Conservation (phyloP, 1,140 invertebrate genomes). For the Lasioglossum albipes region DNA sequence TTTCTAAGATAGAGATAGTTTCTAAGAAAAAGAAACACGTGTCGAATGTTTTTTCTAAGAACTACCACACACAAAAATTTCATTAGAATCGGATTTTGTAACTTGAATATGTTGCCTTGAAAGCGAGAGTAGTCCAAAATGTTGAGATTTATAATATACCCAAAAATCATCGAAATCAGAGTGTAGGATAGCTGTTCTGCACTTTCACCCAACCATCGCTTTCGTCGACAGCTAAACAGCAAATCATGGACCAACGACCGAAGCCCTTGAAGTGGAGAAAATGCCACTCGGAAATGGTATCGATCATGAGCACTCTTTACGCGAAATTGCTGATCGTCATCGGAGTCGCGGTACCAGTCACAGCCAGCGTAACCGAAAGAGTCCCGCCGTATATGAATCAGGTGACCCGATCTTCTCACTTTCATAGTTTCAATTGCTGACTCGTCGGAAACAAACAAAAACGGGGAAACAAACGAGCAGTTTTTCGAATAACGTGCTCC, state of each 20-base stretch:
- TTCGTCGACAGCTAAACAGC: conserved; percentile 15
- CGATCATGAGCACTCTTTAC: conserved; percentile 87
- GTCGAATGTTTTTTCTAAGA: too few relatives aligned
- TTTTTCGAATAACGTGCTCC: background rate
- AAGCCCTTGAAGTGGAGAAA: conserved; percentile 55
- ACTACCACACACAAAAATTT: too few relatives aligned
- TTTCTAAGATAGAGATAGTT: too few relatives aligned
- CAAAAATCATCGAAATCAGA: too few relatives aligned
- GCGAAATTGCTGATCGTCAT: conserved; percentile 89
- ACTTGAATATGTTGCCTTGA: too few relatives aligned
- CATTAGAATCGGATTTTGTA: too few relatives aligned
- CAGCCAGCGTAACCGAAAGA: conserved; percentile 85
- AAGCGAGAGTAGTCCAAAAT: too few relatives aligned
- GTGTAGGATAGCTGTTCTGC: too few relatives aligned
- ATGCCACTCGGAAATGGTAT: conserved; percentile 72
- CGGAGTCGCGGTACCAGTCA: conserved; percentile 86
- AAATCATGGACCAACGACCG: background rate
- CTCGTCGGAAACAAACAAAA: background rate
- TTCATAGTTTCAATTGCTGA: background rate
- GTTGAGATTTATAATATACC: too few relatives aligned
- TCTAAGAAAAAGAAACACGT: too few relatives aligned
- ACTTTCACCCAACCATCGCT: background rate
- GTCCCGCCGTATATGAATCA: conserved; percentile 85
- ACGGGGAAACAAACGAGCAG: too few relatives aligned
- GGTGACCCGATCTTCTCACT: conserved; percentile 64